Evolutionary conservation across 1,140 invertebrate species (phyloP), one percentile per base, ranked within the genome.

Genomic region (Potamilus streckersoni): DNA sequence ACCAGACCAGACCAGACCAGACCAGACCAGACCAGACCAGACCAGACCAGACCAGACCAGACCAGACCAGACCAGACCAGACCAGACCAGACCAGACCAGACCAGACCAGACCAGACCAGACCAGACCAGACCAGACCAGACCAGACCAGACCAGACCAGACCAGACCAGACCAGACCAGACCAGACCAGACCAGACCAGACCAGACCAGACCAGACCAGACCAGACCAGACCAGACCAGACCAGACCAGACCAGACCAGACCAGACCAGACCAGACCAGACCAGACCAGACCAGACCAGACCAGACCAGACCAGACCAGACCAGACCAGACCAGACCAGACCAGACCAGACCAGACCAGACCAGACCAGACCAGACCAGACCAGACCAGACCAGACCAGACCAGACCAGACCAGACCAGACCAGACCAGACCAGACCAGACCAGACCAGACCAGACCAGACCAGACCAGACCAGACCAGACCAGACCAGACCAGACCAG

Each of bases 361-460:
- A 62, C 61, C 74, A 12, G 71, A 74, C 76, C 76, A 27, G 71
- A 75, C 76, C 71, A 27, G 71, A 66, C 71, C 76, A 58, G 71
- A 75, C 76, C 71, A 27, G 71, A 75, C 71, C 76, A 58, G 61
- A 75, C 76, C 76, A 58, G 4, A 75, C 58, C 72, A 38, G 16
- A 63, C 60, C 11, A 6, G 62, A 64, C 58, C 60, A 58, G 75
- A 65, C 63, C 75, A 58, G 75, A 75, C 75, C 75, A 58, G 75
- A 75, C 71, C 75, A 23, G 70, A 75, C 71, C 75, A 58, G 71
- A 75, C 75, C 75, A 58, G 75, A 75, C 75, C 75, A 58, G 75
- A 66, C 71, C 75, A 58, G 75, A 75, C 71, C 75, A 58, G 63
- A 65, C 71, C 76, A 17, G 71, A 73, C 56, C 60, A 31, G 71